Base-by-base conservation (phyloP, 2,797 vertebrate genomes). In the Coccyzus lansbergi region DNA sequence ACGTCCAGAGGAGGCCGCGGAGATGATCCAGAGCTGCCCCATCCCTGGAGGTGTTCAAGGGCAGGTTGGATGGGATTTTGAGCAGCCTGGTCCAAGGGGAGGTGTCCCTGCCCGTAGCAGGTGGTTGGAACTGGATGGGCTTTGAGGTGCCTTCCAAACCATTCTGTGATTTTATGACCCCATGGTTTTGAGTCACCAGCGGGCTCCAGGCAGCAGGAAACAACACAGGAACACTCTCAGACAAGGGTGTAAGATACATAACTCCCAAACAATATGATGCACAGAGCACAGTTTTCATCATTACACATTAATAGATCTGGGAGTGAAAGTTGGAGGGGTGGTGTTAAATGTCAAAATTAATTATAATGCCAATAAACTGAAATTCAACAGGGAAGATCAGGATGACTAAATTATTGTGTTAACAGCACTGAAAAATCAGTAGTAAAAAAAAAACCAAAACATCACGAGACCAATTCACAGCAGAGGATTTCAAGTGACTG, bases 341-440 rank as follows among this genome's bases (percentile, higher is more conserved):
- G 95, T 63, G 87, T 96, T 97, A 90, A 83, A 15, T 82, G 94
- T 96, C 96, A 97, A 94, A 95, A 95, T 96, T 97, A 95, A 97
- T 97, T 96, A 96, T 81, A 95, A 93, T 88, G 91, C 93, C 95
- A 95, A 95, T 95, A 93, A 95, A 72, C 84, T 94, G 90, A 83
- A 95, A 94, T 90, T 82, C 93, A 96, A 94, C 85, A 86, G 94
- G 93, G 92, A 95, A 95, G 96, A 91, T 89, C 89, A 90, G 86
- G 92, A 92, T 94, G 93, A 93, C 95, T 94, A 88, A 96, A 95
- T 96, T 90, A 97, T 70, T 77, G 88, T 69, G 77, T 83, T 95
- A 96, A 72, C 93, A 87, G 89, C 92, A 83, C 79, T 60, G 84
- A 72, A 91, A 95, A 89, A 90, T 81, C 91, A 94, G 76, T 87